Conservation (phyloP, 1,140 invertebrate genomes). For the Brachionus paranguensis region DNA sequence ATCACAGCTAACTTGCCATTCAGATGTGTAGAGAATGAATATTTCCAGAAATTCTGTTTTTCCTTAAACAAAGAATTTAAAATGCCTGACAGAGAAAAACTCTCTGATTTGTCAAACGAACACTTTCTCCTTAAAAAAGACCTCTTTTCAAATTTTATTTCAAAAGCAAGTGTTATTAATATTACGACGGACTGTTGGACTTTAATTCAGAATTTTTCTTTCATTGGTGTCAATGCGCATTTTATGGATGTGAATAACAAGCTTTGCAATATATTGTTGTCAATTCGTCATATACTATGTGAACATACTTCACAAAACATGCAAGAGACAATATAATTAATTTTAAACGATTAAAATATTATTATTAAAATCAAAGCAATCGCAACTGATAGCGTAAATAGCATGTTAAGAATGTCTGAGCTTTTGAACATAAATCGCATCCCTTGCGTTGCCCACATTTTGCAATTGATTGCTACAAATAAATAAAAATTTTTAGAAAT, state of each 20-base stretch:
- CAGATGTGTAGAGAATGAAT: neutral
- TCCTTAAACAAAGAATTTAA: neutral
- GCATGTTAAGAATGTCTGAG: neutral
- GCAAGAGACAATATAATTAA: neutral
- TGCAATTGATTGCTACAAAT: neutral
- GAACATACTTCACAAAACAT: neutral
- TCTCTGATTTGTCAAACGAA: neutral
- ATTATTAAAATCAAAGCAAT: neutral
- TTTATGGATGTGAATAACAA: neutral
- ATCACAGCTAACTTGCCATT: neutral
- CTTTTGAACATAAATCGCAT: neutral
- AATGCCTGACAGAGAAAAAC: neutral
- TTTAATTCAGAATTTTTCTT: neutral
- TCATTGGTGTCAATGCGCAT: neutral
- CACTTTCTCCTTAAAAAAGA: neutral
- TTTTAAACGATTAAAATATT: neutral
- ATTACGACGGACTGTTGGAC: neutral
- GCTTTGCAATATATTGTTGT: neutral
- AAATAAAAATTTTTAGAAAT: no score
- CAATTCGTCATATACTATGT: neutral
- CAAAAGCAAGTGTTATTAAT: neutral
- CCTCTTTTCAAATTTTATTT: neutral
- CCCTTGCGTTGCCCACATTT: neutral
- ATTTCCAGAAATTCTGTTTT: neutral
- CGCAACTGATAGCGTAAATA: neutral